phyloP scores from a whole-genome alignment of 2,888 invertebrate species.

The Campopleginae sp. region DNA sequence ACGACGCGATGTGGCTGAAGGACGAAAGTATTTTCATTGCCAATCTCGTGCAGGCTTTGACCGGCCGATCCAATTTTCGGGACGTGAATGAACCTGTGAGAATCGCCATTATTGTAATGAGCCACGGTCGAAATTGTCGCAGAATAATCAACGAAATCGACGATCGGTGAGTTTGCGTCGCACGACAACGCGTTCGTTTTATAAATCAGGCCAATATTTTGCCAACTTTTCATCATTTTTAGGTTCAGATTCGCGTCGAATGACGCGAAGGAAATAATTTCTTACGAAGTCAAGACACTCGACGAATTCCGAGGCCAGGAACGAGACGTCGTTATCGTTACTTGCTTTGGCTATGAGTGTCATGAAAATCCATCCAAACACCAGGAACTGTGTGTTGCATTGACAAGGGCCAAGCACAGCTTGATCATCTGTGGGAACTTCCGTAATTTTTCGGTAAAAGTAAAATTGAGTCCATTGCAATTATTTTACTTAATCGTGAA shows the following conservation, averaged over 20 bases:
- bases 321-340: constrained; percentile 93
- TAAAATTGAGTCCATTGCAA: too few relatives aligned
- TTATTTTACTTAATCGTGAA: too few relatives aligned
- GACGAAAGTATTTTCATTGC: constrained; percentile 87
- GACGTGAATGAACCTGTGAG: constrained; percentile 74
- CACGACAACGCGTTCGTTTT: too few relatives aligned
- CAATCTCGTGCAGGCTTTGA: constrained; percentile 84
- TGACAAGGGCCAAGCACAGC: constrained; percentile 92
- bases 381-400: constrained; percentile 93
- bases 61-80: constrained; percentile 79
- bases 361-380: constrained; percentile 91
- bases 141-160: not conserved
- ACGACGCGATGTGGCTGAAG: constrained; percentile 84
- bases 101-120: constrained; percentile 90
- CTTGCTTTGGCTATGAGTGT: constrained; percentile 91
- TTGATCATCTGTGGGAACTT: constrained; percentile 91
- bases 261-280: not conserved
- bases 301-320: constrained; percentile 96
- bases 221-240: not conserved
- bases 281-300: constrained; percentile 89
- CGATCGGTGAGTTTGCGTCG: not conserved
- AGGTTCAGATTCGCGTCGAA: not conserved
- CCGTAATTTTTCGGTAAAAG: not conserved
- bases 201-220: not conserved
- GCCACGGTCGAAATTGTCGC: constrained; percentile 86